Evolutionary conservation across 2,797 vertebrate species (phyloP), one percentile per base, ranked within the genome.

Genomic region (Caiman crocodilus): DNA sequence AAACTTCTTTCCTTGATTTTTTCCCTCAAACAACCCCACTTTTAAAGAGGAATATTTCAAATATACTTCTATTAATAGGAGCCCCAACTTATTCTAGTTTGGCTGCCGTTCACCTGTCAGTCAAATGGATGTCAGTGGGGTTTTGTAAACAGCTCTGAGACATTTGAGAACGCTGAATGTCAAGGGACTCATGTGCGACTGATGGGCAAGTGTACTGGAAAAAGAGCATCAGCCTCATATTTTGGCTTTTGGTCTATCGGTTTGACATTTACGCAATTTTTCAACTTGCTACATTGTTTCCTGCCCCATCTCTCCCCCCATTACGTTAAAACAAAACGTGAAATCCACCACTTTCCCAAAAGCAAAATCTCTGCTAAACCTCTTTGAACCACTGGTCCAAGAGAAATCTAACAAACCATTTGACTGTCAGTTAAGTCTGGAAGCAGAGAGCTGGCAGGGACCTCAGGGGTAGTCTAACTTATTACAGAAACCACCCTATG

Each of bases 221-320:
- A 87, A 95, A 85, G 26, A 84, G 13, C 35, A 57, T 42, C 58
- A 67, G 55, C 42, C n/a, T 55, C 3, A 14, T 7, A 4, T 59
- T 80, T 88, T 58, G 20, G 58, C 64, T 89, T 77, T 88, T 73
- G 42, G 42, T 50, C 42, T 50, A 50, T 50, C 42, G 55, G 17
- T 79, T 82, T 91, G 81, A 92, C 18, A 61, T 81, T 80, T 83
- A 93, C 90, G 58, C 11, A 71, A 28, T 2, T 58, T 92, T 94
- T 61, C 25, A 32, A 85, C n/a, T 58, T 17, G 5, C 4, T 88
- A 30, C 3, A 2, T 18, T 26, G 2, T 82, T 75, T 56, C 56
- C 42, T 50, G 42, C 42, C 42, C 42, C 42, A 50, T 85, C 77
- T 3, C 13, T 14, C 4, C 64, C 30, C 64, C 17, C 30, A 83